Percentiles rank a stretch among this genome's conserved stretches.
Evolutionary conservation across 2,888 invertebrate species (phyloP).

Genomic region (Pseudolycoriella hygida): DNA sequence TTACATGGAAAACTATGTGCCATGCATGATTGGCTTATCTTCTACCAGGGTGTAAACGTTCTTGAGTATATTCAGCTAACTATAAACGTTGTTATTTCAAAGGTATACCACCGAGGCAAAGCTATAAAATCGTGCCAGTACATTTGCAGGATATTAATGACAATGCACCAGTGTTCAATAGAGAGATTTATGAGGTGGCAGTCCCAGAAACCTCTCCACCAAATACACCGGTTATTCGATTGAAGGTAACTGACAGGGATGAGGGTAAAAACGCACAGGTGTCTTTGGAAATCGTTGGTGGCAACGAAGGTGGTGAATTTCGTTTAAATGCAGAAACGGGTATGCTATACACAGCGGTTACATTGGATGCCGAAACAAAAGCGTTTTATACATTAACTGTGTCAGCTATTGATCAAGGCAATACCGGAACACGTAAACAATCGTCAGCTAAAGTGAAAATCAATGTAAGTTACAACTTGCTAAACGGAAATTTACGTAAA

Average conservation of each 20-base stretch:
- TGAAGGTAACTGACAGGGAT: constrained; percentile 75
- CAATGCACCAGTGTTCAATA: constrained; percentile 27
- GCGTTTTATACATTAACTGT: constrained; percentile 75
- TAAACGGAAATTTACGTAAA: too few relatives aligned
- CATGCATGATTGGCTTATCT: too few relatives aligned
- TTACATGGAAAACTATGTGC: too few relatives aligned
- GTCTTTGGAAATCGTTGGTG: constrained; percentile 74
- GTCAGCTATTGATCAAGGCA: constrained; percentile 75
- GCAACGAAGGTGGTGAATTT: constrained; percentile 81
- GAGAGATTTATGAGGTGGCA: constrained; percentile 66
- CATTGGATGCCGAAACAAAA: constrained; percentile 69
- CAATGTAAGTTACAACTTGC: too few relatives aligned
- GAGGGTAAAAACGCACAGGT: constrained; percentile 70
- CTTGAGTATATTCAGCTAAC: too few relatives aligned
- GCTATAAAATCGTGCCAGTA: constrained; percentile 67
- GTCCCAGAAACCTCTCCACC: constrained; percentile 79
- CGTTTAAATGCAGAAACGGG: constrained; percentile 74
- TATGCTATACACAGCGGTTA: constrained; percentile 67
- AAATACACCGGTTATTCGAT: constrained; percentile 70
- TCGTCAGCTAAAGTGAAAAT: constrained; percentile 84
- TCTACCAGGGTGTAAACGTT: too few relatives aligned
- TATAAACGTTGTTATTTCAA: too few relatives aligned
- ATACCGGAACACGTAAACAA: constrained; percentile 64
- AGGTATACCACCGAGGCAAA: constrained; percentile 59
- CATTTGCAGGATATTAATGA: constrained; percentile 66